Evolutionary conservation across 2,888 invertebrate species (phyloP).

Genomic region (Eupeodes luniger): DNA sequence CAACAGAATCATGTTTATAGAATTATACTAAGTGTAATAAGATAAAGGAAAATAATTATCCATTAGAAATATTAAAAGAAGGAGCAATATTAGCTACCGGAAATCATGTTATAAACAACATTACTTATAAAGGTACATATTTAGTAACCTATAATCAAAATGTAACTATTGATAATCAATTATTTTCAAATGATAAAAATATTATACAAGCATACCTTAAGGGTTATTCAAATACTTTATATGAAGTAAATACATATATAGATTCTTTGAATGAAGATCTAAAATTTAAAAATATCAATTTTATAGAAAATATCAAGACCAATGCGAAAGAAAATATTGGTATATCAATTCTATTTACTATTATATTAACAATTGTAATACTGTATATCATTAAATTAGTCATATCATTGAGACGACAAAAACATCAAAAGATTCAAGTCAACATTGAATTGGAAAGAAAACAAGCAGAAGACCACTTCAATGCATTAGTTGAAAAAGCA

Average conservation of each 20-base stretch:
- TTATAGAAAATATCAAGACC: slow-evolving; percentile 19
- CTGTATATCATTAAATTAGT: slow-evolving; percentile 12
- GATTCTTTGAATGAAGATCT: slow-evolving; percentile 32
- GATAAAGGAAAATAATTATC: slow-evolving; percentile 28
- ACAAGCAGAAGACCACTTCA: slow-evolving; percentile 18
- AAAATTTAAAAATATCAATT: slow-evolving; percentile 28
- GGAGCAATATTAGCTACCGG: slow-evolving; percentile 20
- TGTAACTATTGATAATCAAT: slow-evolving; percentile 23
- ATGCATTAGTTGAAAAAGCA: slow-evolving; percentile 22
- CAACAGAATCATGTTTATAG: slow-evolving; percentile 26
- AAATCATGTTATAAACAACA: slow-evolving; percentile 18
- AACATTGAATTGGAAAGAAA: slow-evolving; percentile 29
- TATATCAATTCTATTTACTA: too few species aligned
- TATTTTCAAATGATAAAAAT: slow-evolving; percentile 33
- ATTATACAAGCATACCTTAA: slow-evolving; percentile 26
- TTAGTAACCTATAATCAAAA: slow-evolving; percentile 19
- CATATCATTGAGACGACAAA: slow-evolving; percentile 28
- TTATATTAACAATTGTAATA: slow-evolving; percentile 8
- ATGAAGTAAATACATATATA: slow-evolving; percentile 19
- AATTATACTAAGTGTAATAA: slow-evolving; percentile 30
- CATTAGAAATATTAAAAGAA: slow-evolving; percentile 31
- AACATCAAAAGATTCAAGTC: slow-evolving; percentile 18
- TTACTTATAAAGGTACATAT: slow-evolving; percentile 23
- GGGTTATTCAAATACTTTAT: slow-evolving; percentile 27
- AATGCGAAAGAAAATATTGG: slow-evolving; percentile 28